Conservation (phyloP, 2,888 invertebrate species). For the Ferrisia virgata region DNA sequence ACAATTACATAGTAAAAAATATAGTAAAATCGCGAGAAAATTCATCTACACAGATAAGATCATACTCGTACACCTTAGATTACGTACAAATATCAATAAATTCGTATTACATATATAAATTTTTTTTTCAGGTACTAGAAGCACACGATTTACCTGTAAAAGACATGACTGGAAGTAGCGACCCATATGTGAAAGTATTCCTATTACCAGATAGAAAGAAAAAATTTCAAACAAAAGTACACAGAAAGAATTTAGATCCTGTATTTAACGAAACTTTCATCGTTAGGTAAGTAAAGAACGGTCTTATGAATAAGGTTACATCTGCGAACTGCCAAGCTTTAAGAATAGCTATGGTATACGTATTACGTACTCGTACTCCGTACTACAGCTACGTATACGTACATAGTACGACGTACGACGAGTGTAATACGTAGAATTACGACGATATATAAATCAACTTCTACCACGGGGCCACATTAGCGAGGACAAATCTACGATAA, state of each 20-base stretch:
- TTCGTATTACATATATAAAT: no score
- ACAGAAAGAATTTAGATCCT: constrained; percentile 75
- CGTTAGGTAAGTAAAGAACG: constrained; percentile 71
- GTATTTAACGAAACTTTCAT: constrained; percentile 81
- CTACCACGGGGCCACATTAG: neutral
- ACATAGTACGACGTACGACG: no score
- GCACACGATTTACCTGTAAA: constrained; percentile 77
- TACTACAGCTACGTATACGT: no score
- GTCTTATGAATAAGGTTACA: no score
- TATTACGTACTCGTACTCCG: no score
- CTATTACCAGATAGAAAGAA: constrained; percentile 79
- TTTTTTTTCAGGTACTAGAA: constrained; percentile 62
- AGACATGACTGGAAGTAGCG: constrained; percentile 79
- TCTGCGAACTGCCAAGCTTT: no score
- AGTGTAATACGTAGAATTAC: neutral
- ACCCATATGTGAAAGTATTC: constrained; percentile 84
- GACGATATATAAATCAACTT: neutral
- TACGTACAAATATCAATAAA: no score
- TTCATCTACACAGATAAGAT: no score
- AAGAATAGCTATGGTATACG: no score
- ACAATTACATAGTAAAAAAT: no score
- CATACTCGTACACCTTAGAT: no score
- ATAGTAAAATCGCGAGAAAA: no score
- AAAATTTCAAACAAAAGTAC: constrained; percentile 81
- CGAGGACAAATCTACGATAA: neutral